Base-by-base conservation (phyloP, 2,113 vertebrate genomes). In the Percopsis transmontana region DNA sequence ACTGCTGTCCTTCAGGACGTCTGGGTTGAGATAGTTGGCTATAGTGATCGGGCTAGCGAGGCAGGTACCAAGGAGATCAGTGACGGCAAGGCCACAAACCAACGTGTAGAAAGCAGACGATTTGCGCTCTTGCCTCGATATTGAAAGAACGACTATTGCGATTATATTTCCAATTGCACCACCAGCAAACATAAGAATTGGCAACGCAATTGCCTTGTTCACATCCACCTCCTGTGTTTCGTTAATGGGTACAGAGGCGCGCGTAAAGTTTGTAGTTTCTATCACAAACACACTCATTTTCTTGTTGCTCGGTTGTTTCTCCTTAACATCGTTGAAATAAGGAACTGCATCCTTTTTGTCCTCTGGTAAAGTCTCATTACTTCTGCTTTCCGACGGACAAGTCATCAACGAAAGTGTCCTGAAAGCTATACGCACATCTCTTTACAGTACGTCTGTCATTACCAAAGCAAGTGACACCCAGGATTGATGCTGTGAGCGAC, bases 21-120 rank as follows among this genome's bases (percentile, higher is more conserved):
- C 6, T 85, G 79, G 68, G 92, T 92, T 76, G 62, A 96, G 50
- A 69, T 99, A 98, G 12, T 93, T 98, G 74, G 93, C 95, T 9
- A 99, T 98, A 48, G 96, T 97, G 73, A 99, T 87, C 0, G 97
- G 97, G 59, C 97, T 99, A 61, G 96, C 95, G 78, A 99, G 83
- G 66, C 96, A 92, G 12, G 97, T 98, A 55, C 97, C 97, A 67
- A 99, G 76, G 16, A 99, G 92, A 83, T 99, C 97, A 0, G 97
- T 99, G 62, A 98, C 92, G 0, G 96, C 96, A 84, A 99, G 88
- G 0, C 97, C 97, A 38, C 96, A 95, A 3, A 99, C 94, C 75
- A 99, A 64, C 0, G 95, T 95, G 89, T 96, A 99, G 87, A 99
- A 99, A 1, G 97, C 96, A 0, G 94, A 97, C 63, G 96, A 95